A percentile compares a stretch with the other conserved stretches of the same genome.
phyloP scores from a whole-genome alignment of 2,113 vertebrate genomes.

The Fulica atra region DNA sequence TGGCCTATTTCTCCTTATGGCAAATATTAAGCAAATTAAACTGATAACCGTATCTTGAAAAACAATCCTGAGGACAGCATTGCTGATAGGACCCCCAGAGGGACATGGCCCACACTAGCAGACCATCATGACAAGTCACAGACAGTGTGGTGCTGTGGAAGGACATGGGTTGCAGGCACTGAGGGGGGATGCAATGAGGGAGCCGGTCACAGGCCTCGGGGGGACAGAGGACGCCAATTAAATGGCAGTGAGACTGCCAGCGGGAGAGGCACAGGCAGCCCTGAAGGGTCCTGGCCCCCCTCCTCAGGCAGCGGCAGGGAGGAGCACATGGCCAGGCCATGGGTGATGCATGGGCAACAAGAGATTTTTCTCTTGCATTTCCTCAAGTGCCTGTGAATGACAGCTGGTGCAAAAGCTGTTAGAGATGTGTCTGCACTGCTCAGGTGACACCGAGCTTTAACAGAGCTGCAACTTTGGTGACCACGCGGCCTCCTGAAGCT shows the following conservation, averaged over 20 bases:
- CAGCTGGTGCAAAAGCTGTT: neutral
- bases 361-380: rapidly evolving
- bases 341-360: rapidly evolving
- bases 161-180: neutral
- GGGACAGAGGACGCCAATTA: neutral
- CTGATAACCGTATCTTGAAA: neutral
- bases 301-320: neutral
- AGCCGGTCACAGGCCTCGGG: rapidly evolving
- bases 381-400: neutral
- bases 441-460: neutral
- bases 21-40: slow-evolving; percentile 58
- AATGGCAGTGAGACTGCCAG: neutral
- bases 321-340: neutral
- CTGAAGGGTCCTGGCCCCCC: neutral
- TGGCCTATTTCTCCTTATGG: neutral
- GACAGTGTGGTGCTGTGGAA: neutral
- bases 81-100: neutral
- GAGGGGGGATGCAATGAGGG: neutral
- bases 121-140: neutral
- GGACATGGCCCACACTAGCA: neutral
- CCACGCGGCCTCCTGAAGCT: neutral
- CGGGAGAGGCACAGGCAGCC: neutral
- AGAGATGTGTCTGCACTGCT: neutral
- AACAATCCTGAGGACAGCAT: neutral
- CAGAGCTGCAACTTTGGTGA: neutral